A percentile compares a stretch with the other conserved stretches of the same genome.
phyloP scores from a whole-genome alignment of 1,140 invertebrate species.

The Mercenaria mercenaria region DNA sequence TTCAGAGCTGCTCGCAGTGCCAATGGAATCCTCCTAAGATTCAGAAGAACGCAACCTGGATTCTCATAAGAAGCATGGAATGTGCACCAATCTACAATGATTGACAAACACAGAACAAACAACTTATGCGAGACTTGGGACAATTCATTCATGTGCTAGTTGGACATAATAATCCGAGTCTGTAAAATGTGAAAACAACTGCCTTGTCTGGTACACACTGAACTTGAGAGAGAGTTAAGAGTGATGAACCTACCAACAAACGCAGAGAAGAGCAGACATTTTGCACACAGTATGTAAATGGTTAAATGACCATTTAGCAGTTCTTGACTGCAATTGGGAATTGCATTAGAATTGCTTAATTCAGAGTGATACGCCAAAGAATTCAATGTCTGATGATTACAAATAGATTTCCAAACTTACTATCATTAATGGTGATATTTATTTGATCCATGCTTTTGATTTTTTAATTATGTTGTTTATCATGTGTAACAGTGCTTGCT shows the following conservation, averaged over 20 bases:
- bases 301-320: no score
- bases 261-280: slow-evolving; percentile 20
- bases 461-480: no score
- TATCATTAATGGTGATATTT: no score
- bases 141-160: slow-evolving; percentile 37
- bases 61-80: slow-evolving; percentile 37
- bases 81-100: slow-evolving; percentile 40
- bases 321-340: no score
- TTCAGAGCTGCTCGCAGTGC: neutral
- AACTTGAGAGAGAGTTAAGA: neutral
- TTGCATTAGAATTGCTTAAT: no score
- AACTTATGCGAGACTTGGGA: slow-evolving; percentile 64
- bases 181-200: slow-evolving; percentile 43
- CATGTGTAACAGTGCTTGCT: no score
- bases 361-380: no score
- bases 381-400: no score
- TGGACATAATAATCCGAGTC: slow-evolving; percentile 49
- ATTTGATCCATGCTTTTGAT: no score
- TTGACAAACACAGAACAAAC: slow-evolving; percentile 42
- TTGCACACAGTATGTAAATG: no score
- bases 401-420: no score
- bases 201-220: neutral
- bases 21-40: neutral
- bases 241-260: neutral
- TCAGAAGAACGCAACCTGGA: neutral